Conservation (phyloP, 2,113 vertebrate species). For the Pleuronectes platessa region DNA sequence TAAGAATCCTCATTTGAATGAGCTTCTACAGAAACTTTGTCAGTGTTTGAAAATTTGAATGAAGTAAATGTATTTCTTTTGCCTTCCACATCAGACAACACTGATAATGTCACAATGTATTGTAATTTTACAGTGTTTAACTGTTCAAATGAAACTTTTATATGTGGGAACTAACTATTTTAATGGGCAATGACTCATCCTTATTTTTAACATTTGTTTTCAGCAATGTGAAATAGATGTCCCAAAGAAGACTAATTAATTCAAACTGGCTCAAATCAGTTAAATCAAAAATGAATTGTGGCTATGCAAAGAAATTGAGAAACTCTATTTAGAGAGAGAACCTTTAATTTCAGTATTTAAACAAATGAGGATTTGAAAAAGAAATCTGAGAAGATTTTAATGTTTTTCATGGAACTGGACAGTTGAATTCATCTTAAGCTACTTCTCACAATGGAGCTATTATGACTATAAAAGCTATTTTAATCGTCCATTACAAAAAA, state of each 20-base stretch:
- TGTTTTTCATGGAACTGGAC: background rate
- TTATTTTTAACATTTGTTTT: slow-evolving; percentile 9
- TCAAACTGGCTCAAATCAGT: slow-evolving; percentile 3
- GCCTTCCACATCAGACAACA: background rate
- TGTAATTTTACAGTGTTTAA: slow-evolving; percentile 30
- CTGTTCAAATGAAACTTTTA: background rate
- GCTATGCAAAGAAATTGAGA: background rate
- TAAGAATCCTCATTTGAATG: slow-evolving; percentile 4
- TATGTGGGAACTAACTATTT: slow-evolving; percentile 16
- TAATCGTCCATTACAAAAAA: background rate
- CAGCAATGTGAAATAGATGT: slow-evolving; percentile 2
- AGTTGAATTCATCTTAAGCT: background rate
- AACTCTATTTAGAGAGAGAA: background rate
- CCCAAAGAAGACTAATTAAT: slow-evolving; percentile 42
- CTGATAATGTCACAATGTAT: background rate
- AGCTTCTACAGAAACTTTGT: background rate
- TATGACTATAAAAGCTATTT: background rate
- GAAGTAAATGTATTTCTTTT: background rate
- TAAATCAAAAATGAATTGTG: background rate
- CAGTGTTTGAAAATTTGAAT: slow-evolving; percentile 32
- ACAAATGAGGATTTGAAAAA: background rate
- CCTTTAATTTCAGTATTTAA: background rate
- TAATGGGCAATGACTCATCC: slow-evolving; percentile 9
- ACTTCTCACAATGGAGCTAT: background rate
- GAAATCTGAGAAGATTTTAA: background rate